phyloP scores from a whole-genome alignment of 2,797 vertebrate genomes.

The Micropoecilia bifurca region DNA sequence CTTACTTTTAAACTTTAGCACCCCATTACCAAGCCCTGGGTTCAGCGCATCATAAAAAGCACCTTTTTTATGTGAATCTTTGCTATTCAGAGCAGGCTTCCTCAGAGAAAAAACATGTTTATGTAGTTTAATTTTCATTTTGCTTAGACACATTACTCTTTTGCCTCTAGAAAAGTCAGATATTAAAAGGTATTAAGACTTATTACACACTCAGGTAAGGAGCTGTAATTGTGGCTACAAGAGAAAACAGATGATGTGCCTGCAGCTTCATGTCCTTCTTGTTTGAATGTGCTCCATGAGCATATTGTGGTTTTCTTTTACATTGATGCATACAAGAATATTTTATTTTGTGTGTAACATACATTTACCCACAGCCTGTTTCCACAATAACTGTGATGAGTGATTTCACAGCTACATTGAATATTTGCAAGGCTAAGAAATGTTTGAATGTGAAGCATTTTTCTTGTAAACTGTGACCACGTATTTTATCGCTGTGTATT shows the following conservation, averaged over 20 bases:
- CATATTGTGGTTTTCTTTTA: conserved; percentile 25
- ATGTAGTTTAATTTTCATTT: conserved; percentile 11
- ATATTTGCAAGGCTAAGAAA: background rate
- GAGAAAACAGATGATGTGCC: background rate
- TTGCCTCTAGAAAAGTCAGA: background rate
- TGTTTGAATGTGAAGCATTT: background rate
- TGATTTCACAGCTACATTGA: background rate
- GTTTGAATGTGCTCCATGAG: conserved; percentile 14
- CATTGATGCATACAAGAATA: conserved; percentile 29
- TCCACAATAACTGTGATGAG: background rate
- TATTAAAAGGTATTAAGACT: conserved; percentile 4
- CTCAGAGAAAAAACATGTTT: conserved; percentile 5
- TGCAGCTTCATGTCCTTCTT: background rate
- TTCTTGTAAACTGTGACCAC: background rate
- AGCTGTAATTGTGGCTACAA: background rate
- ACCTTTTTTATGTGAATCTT: conserved; percentile 13
- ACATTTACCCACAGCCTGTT: conserved; percentile 22
- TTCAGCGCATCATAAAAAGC: conserved; percentile 13
- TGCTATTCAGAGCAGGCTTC: background rate
- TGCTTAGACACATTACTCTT: conserved; percentile 18
- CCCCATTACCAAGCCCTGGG: conserved; percentile 6
- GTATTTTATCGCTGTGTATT: background rate
- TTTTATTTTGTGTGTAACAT: conserved; percentile 30
- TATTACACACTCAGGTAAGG: conserved; percentile 6
- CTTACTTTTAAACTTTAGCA: conserved; percentile 29